These are phyloP conservation scores for Notamacropus eugenii DNA, from an alignment of 2,797 vertebrate species.

Conservation along the genomic window DNA sequence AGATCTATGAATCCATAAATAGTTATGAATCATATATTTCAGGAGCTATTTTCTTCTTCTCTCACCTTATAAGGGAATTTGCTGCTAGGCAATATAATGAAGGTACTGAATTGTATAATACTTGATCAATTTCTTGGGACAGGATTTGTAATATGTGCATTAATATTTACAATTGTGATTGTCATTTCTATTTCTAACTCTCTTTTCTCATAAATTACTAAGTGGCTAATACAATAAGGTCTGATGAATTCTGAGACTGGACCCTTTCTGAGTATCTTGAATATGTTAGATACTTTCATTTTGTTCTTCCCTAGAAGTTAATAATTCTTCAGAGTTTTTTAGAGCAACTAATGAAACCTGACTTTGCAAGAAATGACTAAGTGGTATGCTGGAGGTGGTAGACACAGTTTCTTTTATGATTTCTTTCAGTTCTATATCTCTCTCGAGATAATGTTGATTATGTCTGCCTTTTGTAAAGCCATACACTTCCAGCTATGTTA, in stretches of 20 bases:
- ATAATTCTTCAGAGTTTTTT: neutral
- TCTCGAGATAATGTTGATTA: neutral
- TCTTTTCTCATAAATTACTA: neutral
- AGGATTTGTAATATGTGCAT: conserved; percentile 8
- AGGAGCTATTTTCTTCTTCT: neutral
- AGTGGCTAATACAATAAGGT: neutral
- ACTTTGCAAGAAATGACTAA: neutral
- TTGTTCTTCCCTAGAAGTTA: neutral
- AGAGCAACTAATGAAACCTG: neutral
- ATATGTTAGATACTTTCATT: neutral
- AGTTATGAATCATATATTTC: neutral
- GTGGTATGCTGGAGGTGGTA: neutral
- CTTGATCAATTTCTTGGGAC: neutral
- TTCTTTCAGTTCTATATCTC: conserved; percentile 26
- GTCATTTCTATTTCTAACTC: neutral
- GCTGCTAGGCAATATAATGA: neutral
- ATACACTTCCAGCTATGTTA: neutral
- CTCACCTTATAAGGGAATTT: neutral
- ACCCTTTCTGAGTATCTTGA: neutral
- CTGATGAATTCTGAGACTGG: neutral
- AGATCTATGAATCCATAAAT: neutral
- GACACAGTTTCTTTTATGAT: neutral
- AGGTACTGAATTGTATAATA: neutral
- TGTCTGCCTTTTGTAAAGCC: neutral
- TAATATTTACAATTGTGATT: neutral